phyloP scores from a whole-genome alignment of 2,888 invertebrate species.

The Anodontia alba region DNA sequence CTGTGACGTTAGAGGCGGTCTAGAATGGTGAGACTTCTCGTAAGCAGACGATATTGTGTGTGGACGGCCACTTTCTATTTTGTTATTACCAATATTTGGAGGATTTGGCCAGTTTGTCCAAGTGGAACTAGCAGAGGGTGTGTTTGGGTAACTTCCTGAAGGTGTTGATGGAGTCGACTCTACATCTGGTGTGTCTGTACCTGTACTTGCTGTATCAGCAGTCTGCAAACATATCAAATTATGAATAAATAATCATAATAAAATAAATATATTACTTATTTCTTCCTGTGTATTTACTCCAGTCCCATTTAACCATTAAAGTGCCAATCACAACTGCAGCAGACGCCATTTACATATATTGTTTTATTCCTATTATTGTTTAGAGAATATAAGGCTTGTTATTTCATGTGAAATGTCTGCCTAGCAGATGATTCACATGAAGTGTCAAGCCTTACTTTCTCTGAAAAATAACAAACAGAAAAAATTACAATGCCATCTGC shows the following conservation, averaged over 20 bases:
- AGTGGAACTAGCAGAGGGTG: slow-evolving; percentile 83
- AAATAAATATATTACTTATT: no score
- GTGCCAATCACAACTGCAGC: background rate
- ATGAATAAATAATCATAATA: no score
- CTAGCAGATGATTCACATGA: no score
- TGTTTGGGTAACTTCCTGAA: slow-evolving; percentile 85
- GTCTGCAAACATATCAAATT: slow-evolving; percentile 55
- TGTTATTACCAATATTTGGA: slow-evolving; percentile 66
- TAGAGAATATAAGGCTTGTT: no score
- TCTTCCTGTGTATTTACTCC: no score
- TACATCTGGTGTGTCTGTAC: slow-evolving; percentile 69
- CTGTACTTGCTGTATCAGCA: slow-evolving; percentile 64
- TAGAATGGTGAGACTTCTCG: slow-evolving; percentile 91
- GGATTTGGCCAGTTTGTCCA: slow-evolving; percentile 83
- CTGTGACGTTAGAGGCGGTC: slow-evolving; percentile 94
- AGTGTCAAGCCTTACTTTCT: no score
- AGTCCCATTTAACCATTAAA: no score
- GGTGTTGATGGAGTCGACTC: slow-evolving; percentile 86
- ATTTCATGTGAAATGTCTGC: no score
- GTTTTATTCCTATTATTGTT: no score
- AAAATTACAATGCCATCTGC: no score
- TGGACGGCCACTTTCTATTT: slow-evolving; percentile 89
- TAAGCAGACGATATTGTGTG: slow-evolving; percentile 97
- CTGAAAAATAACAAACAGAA: no score
- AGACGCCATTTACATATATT: no score